Evolutionary conservation across 2,888 invertebrate species (phyloP).

Genomic region (Agonopterix subpropinquella): DNA sequence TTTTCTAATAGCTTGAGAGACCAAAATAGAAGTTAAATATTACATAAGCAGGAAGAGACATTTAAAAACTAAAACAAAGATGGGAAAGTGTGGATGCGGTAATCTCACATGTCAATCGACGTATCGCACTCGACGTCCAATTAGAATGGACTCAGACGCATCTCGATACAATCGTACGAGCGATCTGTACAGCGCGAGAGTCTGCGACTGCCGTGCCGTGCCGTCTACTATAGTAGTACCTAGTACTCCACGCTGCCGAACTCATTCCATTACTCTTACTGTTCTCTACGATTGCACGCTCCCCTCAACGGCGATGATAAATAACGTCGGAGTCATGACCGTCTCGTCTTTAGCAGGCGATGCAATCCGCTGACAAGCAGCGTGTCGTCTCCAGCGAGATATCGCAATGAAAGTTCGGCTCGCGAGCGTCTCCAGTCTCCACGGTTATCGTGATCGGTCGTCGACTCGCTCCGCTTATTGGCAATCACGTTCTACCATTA

Average conservation of each 20-base stretch:
- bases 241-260: background rate
- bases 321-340: conserved; percentile 26
- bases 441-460: conserved; percentile 47
- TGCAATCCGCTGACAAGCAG: conserved; percentile 28
- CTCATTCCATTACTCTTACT: conserved; percentile 3
- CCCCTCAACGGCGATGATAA: conserved; percentile 25
- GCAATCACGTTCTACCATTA: conserved; percentile 58
- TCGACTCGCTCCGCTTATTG: conserved; percentile 35
- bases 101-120: conserved; percentile 16
- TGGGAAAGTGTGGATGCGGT: conserved; percentile 9
- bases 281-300: conserved; percentile 15
- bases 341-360: conserved; percentile 17
- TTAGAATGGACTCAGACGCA: conserved; percentile 10
- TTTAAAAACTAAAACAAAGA: conserved; percentile 5
- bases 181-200: conserved; percentile 4
- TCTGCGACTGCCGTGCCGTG: background rate
- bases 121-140: conserved; percentile 13
- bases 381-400: conserved; percentile 38
- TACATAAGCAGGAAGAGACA: conserved; percentile 1
- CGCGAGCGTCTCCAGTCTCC: conserved; percentile 23
- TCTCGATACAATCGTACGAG: conserved; percentile 10
- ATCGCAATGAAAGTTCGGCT: conserved; percentile 27
- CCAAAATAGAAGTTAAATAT: conserved; percentile 5
- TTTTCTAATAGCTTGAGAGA: conserved; percentile 24
- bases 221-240: conserved; percentile 6